Conservation (phyloP, 92 coral and sea anemone species). For the Micromussa lordhowensis region DNA sequence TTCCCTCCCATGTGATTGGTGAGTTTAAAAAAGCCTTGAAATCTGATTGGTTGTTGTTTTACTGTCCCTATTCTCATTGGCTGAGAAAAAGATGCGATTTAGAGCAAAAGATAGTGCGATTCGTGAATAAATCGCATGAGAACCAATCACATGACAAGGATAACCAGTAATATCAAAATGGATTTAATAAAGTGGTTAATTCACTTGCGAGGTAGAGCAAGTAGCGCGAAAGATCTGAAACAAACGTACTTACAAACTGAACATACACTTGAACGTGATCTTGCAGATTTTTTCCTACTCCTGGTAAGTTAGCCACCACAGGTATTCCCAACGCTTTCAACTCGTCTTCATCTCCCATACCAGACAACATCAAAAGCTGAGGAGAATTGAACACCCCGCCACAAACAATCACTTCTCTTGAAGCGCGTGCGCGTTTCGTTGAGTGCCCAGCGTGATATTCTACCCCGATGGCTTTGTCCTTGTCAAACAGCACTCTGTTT, state of each 20-base stretch:
- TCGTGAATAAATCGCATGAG: no score
- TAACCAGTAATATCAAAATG: no score
- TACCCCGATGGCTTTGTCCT: constrained; percentile 79
- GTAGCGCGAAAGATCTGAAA: neutral
- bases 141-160: no score
- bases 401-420: constrained; percentile 86
- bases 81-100: no score
- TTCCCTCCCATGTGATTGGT: no score
- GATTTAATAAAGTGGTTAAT: no score
- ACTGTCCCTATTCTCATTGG: no score
- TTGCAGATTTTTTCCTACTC: constrained; percentile 90
- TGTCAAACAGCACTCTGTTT: constrained; percentile 76
- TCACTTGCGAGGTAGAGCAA: neutral
- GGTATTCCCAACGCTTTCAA: constrained; percentile 82
- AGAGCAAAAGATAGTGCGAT: no score
- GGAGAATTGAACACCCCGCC: constrained; percentile 91
- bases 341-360: constrained; percentile 86
- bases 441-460: constrained; percentile 79
- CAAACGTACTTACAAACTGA: constrained; percentile 31
- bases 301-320: constrained; percentile 83
- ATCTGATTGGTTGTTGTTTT: no score
- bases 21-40: no score
- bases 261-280: constrained; percentile 84
- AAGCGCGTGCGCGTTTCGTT: constrained; percentile 74
- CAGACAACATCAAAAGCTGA: constrained; percentile 89